Base-by-base conservation (phyloP, 2,113 vertebrate species). In the Paralichthys olivaceus region DNA sequence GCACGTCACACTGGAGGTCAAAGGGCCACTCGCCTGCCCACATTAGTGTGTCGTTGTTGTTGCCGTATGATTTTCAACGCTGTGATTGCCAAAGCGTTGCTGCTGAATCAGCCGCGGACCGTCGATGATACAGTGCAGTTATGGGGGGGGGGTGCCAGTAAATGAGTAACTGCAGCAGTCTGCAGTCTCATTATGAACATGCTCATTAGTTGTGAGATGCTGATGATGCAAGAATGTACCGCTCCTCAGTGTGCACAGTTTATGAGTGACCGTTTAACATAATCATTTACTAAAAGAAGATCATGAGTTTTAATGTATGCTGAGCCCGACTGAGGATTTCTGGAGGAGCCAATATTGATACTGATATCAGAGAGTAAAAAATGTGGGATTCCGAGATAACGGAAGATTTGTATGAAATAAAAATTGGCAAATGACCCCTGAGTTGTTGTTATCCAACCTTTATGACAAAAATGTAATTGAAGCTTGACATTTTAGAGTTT, bases 241-340 rank as follows among this genome's bases (percentile, higher is more conserved):
- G 20, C 34, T 11, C 17, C 22, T 20, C 61, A 14, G 6, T 12
- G 60, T n/a, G 14, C 55, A 43, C 1, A 26, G 45, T 49, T 65
- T 71, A 40, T 68, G 53, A 55, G 49, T 14, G 12, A 55, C 54
- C n/a, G 29, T 64, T 58, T 51, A 34, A 70, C 59, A 49, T 69
- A 4, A 63, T 23, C 37, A 15, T 32, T 49, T 17, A 37, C 25
- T 2, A 9, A 5, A 12, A n/a, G 8, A 40, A 15, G 63, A 37
- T 60, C 37, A 29, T 61, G 54, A 28, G 17, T 32, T 26, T 13
- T 29, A 29, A 29, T 2, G 28, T 29, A 29, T 29, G 28, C 5
- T 29, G 3, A 29, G 28, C 28, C 2, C 28, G 28, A 29, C 28
- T 29, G 28, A 3, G 28, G n/a, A 9, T 9, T 34, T 34, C 0